These are phyloP conservation scores for Meles meles DNA, from an alignment of 2,113 vertebrate species.

Conservation along the genomic window DNA sequence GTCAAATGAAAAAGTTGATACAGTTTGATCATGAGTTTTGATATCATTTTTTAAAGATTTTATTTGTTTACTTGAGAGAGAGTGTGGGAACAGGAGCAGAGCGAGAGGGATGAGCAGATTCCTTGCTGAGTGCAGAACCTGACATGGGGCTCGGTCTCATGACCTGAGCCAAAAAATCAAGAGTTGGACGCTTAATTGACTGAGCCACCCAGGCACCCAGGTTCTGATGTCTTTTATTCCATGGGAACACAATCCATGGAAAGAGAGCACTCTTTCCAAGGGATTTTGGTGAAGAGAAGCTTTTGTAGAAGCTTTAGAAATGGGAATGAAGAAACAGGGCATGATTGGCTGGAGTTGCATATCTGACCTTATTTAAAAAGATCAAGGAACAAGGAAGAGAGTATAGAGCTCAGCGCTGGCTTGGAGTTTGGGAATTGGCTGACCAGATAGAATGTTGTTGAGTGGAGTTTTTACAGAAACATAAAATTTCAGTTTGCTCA, in stretches of 20 bases:
- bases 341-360: neutral
- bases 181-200: neutral
- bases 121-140: neutral
- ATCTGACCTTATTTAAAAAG: neutral
- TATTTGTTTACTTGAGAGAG: neutral
- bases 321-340: no score
- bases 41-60: neutral
- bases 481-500: neutral
- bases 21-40: neutral
- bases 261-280: no score
- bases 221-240: neutral
- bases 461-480: neutral
- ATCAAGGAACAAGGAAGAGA: neutral
- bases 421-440: neutral
- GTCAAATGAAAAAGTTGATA: neutral
- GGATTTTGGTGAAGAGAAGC: no score
- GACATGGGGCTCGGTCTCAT: neutral
- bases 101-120: neutral
- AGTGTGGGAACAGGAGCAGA: neutral
- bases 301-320: neutral
- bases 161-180: neutral
- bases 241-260: neutral
- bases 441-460: neutral
- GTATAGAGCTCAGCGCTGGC: neutral
- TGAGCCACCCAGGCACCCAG: neutral